Evolutionary conservation across 2,888 invertebrate species (phyloP).

Genomic region (Petrolisthes manimaculis): DNA sequence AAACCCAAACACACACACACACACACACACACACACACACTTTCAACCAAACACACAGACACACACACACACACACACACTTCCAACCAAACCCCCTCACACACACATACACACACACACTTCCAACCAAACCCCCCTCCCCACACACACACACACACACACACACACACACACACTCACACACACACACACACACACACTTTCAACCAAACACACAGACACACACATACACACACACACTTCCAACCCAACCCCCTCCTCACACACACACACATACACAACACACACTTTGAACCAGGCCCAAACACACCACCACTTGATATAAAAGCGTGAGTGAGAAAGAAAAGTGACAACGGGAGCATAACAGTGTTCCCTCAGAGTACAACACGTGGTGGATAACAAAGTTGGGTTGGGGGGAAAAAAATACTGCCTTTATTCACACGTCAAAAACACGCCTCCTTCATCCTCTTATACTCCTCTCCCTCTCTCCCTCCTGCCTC

Average conservation of each 20-base stretch:
- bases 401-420: slow-evolving; percentile 43
- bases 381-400: slow-evolving; percentile 49
- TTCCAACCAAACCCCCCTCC: no score
- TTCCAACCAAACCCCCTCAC: background rate
- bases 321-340: slow-evolving; percentile 44
- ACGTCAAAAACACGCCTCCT: slow-evolving; percentile 38
- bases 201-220: no score
- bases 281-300: background rate
- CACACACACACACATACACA: slow-evolving; percentile 7
- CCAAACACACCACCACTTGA: slow-evolving; percentile 33
- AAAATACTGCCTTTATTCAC: slow-evolving; percentile 19
- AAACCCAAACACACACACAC: background rate
- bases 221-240: no score
- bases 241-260: no score
- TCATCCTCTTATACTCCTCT: background rate
- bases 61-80: background rate
- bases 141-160: no score
- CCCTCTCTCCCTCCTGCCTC: background rate
- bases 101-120: no score
- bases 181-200: no score
- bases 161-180: no score
- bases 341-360: slow-evolving; percentile 53
- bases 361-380: slow-evolving; percentile 38
- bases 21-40: slow-evolving; percentile 1
- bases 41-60: background rate